Evolutionary conservation across 2,797 vertebrate genomes (phyloP).

Genomic region (Thaleichthys pacificus): DNA sequence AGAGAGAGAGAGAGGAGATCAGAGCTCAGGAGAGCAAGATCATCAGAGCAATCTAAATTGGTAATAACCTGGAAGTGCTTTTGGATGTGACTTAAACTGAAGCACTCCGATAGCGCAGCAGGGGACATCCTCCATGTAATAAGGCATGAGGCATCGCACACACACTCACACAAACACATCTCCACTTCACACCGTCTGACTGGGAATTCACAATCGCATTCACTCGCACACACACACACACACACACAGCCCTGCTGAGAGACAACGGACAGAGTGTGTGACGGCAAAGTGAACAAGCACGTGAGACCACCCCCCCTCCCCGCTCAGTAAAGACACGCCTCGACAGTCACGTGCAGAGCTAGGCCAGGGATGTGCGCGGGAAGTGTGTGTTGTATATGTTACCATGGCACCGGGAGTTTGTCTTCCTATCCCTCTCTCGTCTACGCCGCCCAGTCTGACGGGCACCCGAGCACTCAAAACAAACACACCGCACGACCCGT

Average conservation of each 20-base stretch:
- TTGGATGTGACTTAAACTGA: neutral
- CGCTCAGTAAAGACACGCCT: too few relatives aligned
- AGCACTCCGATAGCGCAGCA: neutral
- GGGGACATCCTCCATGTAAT: neutral
- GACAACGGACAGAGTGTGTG: too few relatives aligned
- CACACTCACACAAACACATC: neutral
- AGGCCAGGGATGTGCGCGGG: too few relatives aligned
- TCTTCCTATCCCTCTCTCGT: too few relatives aligned
- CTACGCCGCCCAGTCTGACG: too few relatives aligned
- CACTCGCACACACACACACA: neutral
- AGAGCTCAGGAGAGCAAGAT: neutral
- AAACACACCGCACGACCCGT: too few relatives aligned
- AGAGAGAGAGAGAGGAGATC: neutral
- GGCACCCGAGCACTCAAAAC: too few relatives aligned
- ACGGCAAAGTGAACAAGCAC: too few relatives aligned
- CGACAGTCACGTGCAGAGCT: too few relatives aligned
- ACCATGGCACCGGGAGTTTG: too few relatives aligned
- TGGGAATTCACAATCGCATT: neutral
- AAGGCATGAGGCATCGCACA: neutral
- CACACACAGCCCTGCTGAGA: neutral
- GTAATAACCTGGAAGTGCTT: constrained; percentile 4
- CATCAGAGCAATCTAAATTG: neutral
- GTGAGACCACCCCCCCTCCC: too few relatives aligned
- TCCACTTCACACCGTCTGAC: neutral
- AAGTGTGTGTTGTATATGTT: too few relatives aligned